phyloP scores from a whole-genome alignment of 1,140 invertebrate genomes.

The Drosophila kohkoa region DNA sequence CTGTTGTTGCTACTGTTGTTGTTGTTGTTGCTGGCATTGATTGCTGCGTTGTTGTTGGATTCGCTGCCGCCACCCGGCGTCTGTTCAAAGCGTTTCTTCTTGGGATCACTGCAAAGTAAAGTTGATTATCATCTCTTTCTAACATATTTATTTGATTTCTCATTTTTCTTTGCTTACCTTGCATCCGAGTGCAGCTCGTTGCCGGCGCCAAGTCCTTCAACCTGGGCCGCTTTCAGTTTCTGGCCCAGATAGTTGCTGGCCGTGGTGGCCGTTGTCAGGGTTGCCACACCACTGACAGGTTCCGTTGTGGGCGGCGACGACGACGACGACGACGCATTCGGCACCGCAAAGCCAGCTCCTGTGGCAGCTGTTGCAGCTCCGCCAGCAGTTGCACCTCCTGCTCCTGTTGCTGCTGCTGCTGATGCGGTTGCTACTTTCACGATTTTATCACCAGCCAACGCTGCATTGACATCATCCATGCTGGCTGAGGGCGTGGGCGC shows the following conservation, averaged over 20 bases:
- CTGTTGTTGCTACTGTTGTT: slow-evolving; percentile 27
- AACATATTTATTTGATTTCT: background rate
- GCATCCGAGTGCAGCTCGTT: slow-evolving; percentile 77
- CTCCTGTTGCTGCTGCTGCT: slow-evolving; percentile 7
- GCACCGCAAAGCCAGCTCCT: slow-evolving; percentile 14
- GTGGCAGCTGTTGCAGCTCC: slow-evolving; percentile 16
- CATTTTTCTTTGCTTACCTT: slow-evolving; percentile 60
- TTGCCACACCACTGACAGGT: slow-evolving; percentile 38
- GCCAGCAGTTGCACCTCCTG: slow-evolving; percentile 14
- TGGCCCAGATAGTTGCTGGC: slow-evolving; percentile 79
- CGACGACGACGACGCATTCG: slow-evolving; percentile 8
- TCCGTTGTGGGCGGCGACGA: slow-evolving; percentile 3
- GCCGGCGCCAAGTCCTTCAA: slow-evolving; percentile 77
- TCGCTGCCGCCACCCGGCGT: slow-evolving; percentile 38
- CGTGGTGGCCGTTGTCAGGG: slow-evolving; percentile 70
- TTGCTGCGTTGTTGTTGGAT: slow-evolving; percentile 39
- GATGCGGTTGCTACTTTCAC: slow-evolving; percentile 43
- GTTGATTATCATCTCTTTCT: background rate
- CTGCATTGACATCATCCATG: slow-evolving; percentile 31
- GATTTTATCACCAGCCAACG: slow-evolving; percentile 52
- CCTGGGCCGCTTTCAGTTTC: slow-evolving; percentile 80
- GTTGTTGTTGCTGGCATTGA: slow-evolving; percentile 41
- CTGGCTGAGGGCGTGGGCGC: background rate
- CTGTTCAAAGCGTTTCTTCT: slow-evolving; percentile 78
- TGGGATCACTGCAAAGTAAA: slow-evolving; percentile 71